Percentiles rank a stretch among this genome's conserved stretches.
Evolutionary conservation across 2,888 invertebrate species (phyloP).

Genomic region (Amitus sp.): DNA sequence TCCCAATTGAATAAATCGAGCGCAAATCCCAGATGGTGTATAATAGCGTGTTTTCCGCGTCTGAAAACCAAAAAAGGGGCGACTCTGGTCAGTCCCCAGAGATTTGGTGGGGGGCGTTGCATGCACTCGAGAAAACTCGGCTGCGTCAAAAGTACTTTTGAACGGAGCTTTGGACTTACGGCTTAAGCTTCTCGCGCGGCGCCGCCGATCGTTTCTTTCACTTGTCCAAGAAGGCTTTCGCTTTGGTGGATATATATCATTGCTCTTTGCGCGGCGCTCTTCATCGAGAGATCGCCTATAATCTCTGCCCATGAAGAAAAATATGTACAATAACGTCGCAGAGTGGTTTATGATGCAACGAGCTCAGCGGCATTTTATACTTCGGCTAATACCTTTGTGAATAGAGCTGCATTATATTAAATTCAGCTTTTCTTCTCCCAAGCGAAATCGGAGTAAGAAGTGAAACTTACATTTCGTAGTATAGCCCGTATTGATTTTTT

Average conservation of each 20-base stretch:
- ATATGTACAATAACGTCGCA: slow-evolving; percentile 27
- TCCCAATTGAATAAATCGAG: slow-evolving; percentile 28
- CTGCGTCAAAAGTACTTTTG: slow-evolving; percentile 55
- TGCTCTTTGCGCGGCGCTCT: slow-evolving; percentile 38
- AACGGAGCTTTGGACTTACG: slow-evolving; percentile 56
- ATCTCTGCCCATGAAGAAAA: slow-evolving; percentile 37
- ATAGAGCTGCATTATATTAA: slow-evolving; percentile 32
- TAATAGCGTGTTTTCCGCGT: slow-evolving; percentile 34
- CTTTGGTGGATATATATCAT: slow-evolving; percentile 47
- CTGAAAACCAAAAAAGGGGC: slow-evolving; percentile 44
- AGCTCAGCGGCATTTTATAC: slow-evolving; percentile 29
- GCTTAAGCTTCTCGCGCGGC: slow-evolving; percentile 56
- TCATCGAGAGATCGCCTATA: slow-evolving; percentile 36
- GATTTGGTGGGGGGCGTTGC: slow-evolving; percentile 51
- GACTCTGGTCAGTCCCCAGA: slow-evolving; percentile 43
- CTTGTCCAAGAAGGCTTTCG: slow-evolving; percentile 44
- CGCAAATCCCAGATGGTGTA: slow-evolving; percentile 40
- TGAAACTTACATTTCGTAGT: slow-evolving; percentile 24
- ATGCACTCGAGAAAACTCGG: slow-evolving; percentile 43
- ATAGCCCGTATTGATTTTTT: slow-evolving; percentile 22
- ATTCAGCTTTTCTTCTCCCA: slow-evolving; percentile 28
- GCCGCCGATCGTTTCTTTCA: slow-evolving; percentile 45
- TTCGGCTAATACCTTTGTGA: slow-evolving; percentile 26
- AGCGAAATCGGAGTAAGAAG: slow-evolving; percentile 11
- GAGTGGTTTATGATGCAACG: slow-evolving; percentile 33